Evolutionary conservation across 2,797 vertebrate genomes (phyloP), one percentile per base, ranked within the genome.

Genomic region (Ciconia nigra): DNA sequence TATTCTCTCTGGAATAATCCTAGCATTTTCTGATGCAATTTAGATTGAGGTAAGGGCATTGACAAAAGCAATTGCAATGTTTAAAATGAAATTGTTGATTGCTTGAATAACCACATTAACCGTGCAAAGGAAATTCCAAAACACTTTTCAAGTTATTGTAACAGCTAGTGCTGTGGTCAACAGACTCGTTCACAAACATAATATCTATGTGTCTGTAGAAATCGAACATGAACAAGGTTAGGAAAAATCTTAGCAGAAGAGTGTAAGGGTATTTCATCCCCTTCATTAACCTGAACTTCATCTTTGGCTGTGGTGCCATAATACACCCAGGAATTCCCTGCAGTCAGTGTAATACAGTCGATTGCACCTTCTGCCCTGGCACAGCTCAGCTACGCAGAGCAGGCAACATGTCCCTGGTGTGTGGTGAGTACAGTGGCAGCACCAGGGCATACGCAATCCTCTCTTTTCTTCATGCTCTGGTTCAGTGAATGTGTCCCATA

Each of bases 391-490:
- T 12, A 0, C 8, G 7, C 2, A 9, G 8, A 33, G 26, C 26
- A 55, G 26, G 15, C 4, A 2, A 26, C 76, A 35, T 0, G 1
- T 37, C 33, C 26, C 54, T 6, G 9, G 8, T 21, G 21, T 3
- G 8, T 5, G 37, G 4, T 0, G 10, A 44, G 49, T 7, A 29
- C 37, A 25, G 46, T 6, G 37, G 18, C 51, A 58, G 37, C 4
- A 5, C 9, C 6, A 83, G 13, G 31, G 3, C 1, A 10, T 4
- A 10, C 3, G 1, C 11, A 41, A 10, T 11, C 31, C 4, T 41
- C 13, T 46, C 22, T 33, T 4, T n/a, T 5, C 22, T 11, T 47
- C 0, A 0, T 35, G 14, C 25, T 77, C 21, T 70, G 26, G 24
- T 72, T 25, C 57, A 59, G 31, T 11, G 13, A 63, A 52, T 4